Evolutionary conservation across 2,888 invertebrate species (phyloP), one percentile per base, ranked within the genome.

Genomic region (Apodemia mormo): DNA sequence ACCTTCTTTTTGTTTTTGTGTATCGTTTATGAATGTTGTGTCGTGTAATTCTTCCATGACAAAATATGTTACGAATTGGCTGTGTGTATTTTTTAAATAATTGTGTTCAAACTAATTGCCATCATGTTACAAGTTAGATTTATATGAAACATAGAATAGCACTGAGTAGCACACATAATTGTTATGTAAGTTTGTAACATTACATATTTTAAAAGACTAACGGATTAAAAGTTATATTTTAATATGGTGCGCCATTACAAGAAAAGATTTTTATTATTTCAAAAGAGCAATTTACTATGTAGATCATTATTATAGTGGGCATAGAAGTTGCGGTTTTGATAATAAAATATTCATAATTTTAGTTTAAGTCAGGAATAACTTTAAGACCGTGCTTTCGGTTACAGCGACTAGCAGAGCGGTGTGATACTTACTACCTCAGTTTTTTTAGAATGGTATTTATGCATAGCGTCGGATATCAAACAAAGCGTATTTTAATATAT

Each of bases 11-110:
- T 56, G 22, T 29, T 58, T 58, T 29, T 10, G 6, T 58, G 29
- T 58, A 12, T 58, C 29, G 56, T 58, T 58, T 8, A 2, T 58
- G 30, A 29, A 58, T 58, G 2, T 58, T 58, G 10, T 58, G 56
- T 58, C 30, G 56, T 29, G 56, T 58, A 10, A 58, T 58, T 58
- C 10, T 58, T 29, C 56, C 56, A 58, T 58, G 29, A 58, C 56
- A 58, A 49, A 14, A 49, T 49, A 49, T 49, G 49, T 49, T 49
- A 49, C 49, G 49, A 58, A 30, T 58, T 58, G 58, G 58, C 58
- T 58, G 58, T 58, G 58, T 58, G 33, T 66, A 66, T 49, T 66
- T 66, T 66, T 66, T 52, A 66, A 30, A 66, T 33, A 52, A 66
- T 54, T 22, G 52, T 37, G 52, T 67, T 67, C 56, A 40, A 33